These are phyloP conservation scores for Halcyon chelicuti DNA, from an alignment of 2,797 vertebrate species.

Conservation along the genomic window DNA sequence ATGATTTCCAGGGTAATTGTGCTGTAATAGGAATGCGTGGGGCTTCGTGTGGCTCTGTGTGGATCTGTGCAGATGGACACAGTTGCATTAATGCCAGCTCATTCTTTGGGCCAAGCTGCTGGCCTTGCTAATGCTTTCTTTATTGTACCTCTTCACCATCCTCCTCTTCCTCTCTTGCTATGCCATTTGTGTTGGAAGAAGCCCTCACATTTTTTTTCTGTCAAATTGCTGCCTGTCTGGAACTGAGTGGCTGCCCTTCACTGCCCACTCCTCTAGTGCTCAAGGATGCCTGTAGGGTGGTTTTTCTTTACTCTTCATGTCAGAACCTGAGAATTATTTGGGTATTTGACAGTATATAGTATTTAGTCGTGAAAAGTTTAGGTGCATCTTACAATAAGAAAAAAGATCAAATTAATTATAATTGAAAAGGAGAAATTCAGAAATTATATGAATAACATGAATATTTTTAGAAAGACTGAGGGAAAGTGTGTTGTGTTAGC, in stretches of 20 bases:
- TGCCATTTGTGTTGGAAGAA: neutral
- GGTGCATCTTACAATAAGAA: neutral
- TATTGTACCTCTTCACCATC: neutral
- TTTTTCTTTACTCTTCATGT: neutral
- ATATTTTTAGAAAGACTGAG: neutral
- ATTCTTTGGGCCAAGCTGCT: neutral
- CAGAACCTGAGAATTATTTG: neutral
- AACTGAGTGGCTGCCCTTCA: neutral
- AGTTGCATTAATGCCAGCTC: neutral
- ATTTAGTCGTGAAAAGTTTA: neutral
- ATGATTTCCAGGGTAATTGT: neutral
- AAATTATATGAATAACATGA: neutral
- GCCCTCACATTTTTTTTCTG: neutral
- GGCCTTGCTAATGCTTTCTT: neutral
- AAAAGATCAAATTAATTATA: neutral
- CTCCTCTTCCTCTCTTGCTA: neutral
- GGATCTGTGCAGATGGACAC: neutral
- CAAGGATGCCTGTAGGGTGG: neutral
- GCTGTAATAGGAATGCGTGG: neutral
- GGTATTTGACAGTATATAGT: neutral
- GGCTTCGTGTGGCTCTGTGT: neutral
- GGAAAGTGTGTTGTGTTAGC: neutral
- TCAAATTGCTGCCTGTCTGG: fast-evolving
- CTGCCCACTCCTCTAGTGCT: neutral
- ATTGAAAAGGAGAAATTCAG: neutral